phyloP scores from a whole-genome alignment of 2,797 vertebrate species.

The Danio albolineatus region DNA sequence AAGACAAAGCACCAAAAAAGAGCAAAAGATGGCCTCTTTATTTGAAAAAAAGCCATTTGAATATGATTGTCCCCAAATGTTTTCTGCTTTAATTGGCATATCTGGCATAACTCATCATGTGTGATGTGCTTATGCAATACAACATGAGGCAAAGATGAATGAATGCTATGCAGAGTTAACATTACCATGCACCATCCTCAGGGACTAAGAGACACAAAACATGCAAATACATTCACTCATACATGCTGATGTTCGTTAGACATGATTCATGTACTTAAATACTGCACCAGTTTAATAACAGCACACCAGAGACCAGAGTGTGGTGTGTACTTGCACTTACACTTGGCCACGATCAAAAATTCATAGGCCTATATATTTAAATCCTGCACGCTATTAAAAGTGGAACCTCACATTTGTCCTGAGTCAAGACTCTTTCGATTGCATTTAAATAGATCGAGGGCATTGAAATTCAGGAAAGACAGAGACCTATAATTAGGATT shows the following conservation, averaged over 20 bases:
- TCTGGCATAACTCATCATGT: constrained; percentile 1
- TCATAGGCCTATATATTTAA: background rate
- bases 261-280: constrained; percentile 41
- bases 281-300: constrained; percentile 27
- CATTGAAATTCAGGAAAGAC: constrained; percentile 19
- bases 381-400: constrained; percentile 28
- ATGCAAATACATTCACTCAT: constrained; percentile 11
- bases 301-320: constrained; percentile 39
- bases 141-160: constrained; percentile 21
- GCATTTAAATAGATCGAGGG: constrained; percentile 4
- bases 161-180: background rate
- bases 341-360: background rate
- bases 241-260: constrained; percentile 32
- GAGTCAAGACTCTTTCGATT: constrained; percentile 19
- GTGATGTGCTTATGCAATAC: constrained; percentile 32
- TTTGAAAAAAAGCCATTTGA: background rate
- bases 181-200: background rate
- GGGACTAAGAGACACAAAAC: constrained; percentile 8
- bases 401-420: background rate
- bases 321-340: background rate
- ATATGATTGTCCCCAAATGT: background rate
- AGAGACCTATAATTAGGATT: constrained; percentile 15
- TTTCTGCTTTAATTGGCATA: constrained; percentile 11
- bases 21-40: background rate
- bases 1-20: too few relatives aligned